Conservation (phyloP, 2,113 vertebrate genomes). For the Cathartes aura region DNA sequence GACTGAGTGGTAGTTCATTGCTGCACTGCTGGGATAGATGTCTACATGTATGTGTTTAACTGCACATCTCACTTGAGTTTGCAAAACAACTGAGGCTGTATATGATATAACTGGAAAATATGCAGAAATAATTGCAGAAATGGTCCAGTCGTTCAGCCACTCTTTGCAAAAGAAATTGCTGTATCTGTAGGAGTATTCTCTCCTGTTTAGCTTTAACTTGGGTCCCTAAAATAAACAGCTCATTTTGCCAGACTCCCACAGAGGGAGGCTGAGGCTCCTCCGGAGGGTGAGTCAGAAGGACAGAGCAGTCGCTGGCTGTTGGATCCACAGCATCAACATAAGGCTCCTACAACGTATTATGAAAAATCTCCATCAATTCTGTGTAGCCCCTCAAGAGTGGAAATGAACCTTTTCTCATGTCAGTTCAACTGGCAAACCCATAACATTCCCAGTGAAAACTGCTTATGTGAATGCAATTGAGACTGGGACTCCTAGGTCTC, state of each 20-base stretch:
- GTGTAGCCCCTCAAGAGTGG: background rate
- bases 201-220: background rate
- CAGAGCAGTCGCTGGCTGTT: background rate
- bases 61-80: background rate
- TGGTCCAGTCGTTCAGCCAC: background rate
- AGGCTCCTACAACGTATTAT: rapidly evolving
- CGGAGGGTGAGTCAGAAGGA: background rate
- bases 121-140: background rate
- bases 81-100: background rate
- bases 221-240: slow-evolving; percentile 1
- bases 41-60: background rate
- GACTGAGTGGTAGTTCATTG: background rate
- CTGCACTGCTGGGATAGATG: background rate
- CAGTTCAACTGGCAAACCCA: background rate
- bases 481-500: background rate
- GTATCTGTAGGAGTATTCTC: slow-evolving; percentile 2
- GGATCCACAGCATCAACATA: background rate
- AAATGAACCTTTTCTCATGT: background rate
- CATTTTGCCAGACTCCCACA: background rate
- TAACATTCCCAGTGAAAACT: background rate
- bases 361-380: background rate
- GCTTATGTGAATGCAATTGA: background rate
- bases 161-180: background rate
- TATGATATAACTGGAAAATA: background rate
- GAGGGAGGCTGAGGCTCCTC: background rate